phyloP scores from a whole-genome alignment of 2,888 invertebrate species.

The Tachystola acroxantha region DNA sequence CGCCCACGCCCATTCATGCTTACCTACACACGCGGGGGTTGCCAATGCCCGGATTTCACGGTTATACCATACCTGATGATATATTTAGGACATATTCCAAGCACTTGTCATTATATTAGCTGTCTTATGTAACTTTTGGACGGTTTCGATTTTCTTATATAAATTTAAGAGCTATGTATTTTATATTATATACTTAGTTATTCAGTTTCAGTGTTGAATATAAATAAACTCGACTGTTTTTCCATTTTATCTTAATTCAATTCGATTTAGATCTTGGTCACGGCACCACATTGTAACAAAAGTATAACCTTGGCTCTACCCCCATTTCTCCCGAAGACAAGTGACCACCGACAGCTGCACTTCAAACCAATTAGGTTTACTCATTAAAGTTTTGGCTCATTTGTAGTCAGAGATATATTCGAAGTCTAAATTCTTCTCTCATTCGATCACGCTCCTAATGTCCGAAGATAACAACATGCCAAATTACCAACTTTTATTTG shows the following conservation, averaged over 20 bases:
- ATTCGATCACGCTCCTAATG: neutral
- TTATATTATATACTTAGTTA: too few relatives aligned
- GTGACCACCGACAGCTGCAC: neutral
- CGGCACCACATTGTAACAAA: too few relatives aligned
- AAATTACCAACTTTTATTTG: neutral
- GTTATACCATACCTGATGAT: slow-evolving; percentile 2
- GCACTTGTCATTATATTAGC: too few relatives aligned
- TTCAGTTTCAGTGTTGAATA: too few relatives aligned
- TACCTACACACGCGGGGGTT: neutral
- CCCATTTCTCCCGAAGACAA: neutral
- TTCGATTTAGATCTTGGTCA: too few relatives aligned
- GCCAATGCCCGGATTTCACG: slow-evolving; percentile 5
- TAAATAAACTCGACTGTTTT: too few relatives aligned
- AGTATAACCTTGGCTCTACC: neutral
- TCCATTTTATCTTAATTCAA: too few relatives aligned
- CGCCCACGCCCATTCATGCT: slow-evolving; percentile 1
- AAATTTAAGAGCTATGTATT: too few relatives aligned
- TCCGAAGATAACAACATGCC: neutral
- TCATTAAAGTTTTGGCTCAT: neutral
- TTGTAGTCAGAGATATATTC: neutral
- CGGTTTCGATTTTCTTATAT: too few relatives aligned
- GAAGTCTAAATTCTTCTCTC: slow-evolving; percentile 3
- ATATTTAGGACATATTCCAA: slow-evolving; percentile 1
- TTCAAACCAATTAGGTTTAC: neutral
- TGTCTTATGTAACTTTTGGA: too few relatives aligned